Evolutionary conservation across 2,797 vertebrate genomes (phyloP).

Genomic region (Chlorospingus flavigularis): DNA sequence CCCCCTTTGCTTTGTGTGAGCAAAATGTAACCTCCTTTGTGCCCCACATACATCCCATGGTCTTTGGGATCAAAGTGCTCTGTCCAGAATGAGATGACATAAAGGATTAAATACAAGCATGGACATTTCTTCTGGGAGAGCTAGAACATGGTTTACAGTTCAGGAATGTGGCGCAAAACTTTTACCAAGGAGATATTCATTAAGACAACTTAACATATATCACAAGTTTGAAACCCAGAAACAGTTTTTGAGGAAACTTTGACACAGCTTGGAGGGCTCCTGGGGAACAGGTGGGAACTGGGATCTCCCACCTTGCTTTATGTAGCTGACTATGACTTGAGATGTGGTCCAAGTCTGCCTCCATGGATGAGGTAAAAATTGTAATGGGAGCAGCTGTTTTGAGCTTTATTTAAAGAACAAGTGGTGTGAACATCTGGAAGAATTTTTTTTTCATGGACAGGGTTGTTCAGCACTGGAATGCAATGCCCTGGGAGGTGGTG

Average conservation of each 20-base stretch:
- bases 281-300: not conserved
- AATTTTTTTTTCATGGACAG: not conserved
- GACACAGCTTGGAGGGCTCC: not conserved
- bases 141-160: fast-evolving
- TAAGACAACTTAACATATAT: not conserved
- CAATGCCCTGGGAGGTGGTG: not conserved
- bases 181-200: not conserved
- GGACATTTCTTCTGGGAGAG: not conserved
- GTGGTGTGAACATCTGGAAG: not conserved
- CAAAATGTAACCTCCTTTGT: not conserved
- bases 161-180: not conserved
- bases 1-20: not conserved
- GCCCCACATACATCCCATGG: too few relatives aligned
- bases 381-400: not conserved
- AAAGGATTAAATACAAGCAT: fast-evolving
- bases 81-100: not conserved
- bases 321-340: not conserved
- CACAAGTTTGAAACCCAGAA: not conserved
- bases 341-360: not conserved
- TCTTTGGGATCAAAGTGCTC: not conserved
- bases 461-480: not conserved
- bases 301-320: not conserved
- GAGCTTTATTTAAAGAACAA: not conserved
- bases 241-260: not conserved
- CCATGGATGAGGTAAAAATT: not conserved